Conservation (phyloP, 2,113 vertebrate species). For the Phoenicopterus ruber region DNA sequence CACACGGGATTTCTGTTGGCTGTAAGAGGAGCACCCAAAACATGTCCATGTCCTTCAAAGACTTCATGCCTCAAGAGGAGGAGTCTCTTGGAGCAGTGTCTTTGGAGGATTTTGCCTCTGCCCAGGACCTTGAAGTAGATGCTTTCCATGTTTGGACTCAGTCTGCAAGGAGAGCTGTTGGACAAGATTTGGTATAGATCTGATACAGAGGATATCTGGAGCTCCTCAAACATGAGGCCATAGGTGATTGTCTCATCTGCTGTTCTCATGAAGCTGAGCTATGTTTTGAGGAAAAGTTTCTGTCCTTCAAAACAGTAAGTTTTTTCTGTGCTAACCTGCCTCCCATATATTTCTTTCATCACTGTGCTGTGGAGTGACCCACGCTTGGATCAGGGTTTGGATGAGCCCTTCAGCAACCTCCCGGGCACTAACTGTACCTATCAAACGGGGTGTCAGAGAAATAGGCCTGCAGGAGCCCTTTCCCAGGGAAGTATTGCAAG, state of each 20-base stretch:
- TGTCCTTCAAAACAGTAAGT: background rate
- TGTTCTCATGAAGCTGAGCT: rapidly evolving
- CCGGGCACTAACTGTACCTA: background rate
- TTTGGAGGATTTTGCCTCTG: background rate
- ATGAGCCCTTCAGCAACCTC: background rate
- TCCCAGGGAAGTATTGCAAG: no score
- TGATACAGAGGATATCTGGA: background rate
- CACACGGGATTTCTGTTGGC: background rate
- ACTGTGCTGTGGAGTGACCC: background rate
- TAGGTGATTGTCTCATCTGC: background rate
- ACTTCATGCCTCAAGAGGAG: background rate
- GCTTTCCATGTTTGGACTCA: background rate
- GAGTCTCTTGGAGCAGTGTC: background rate
- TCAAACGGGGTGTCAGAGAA: background rate
- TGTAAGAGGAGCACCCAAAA: background rate
- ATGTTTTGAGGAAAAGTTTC: background rate
- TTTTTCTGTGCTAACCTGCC: background rate
- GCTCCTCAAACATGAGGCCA: background rate
- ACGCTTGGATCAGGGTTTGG: rapidly evolving
- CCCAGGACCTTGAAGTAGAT: background rate
- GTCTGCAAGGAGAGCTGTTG: background rate
- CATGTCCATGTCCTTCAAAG: background rate
- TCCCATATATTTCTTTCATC: background rate
- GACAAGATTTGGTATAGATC: background rate
- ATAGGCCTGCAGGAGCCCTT: background rate